phyloP scores from a whole-genome alignment of 2,113 vertebrate genomes.

The Polyodon spathula region DNA sequence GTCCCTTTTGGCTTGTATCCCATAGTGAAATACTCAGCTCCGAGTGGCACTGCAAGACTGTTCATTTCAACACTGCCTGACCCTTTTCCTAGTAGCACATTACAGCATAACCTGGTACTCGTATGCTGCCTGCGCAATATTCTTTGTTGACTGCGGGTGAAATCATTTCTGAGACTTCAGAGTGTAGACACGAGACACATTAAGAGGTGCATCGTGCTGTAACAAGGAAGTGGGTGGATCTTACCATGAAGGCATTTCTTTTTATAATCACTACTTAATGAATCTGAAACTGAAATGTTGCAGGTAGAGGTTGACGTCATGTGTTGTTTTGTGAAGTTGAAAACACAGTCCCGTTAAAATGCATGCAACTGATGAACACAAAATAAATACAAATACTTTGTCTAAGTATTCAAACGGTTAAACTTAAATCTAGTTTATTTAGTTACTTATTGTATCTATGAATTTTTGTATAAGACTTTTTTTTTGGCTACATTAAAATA shows the following conservation, averaged over 20 bases:
- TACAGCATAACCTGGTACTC: constrained; percentile 1
- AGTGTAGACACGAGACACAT: constrained; percentile 31
- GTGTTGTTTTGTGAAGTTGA: no score
- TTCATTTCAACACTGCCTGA: constrained; percentile 53
- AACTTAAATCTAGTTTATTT: no score
- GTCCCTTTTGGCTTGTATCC: constrained; percentile 49
- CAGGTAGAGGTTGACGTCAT: no score
- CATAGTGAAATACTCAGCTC: constrained; percentile 59
- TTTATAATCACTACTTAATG: no score
- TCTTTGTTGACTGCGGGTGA: constrained; percentile 30
- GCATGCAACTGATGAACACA: no score
- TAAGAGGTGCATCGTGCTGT: constrained; percentile 34
- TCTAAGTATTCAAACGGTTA: no score
- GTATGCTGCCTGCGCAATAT: background rate
- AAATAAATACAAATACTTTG: no score
- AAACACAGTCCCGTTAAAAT: no score
- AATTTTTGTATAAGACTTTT: no score
- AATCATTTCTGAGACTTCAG: constrained; percentile 43
- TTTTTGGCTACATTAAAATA: no score
- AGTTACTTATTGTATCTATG: no score
- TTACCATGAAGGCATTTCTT: constrained; percentile 10
- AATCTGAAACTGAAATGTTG: no score
- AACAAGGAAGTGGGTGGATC: constrained; percentile 43
- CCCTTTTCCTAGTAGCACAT: constrained; percentile 21
- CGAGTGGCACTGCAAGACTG: constrained; percentile 57